Percentiles rank a stretch among this genome's conserved stretches.
phyloP scores from a whole-genome alignment of 2,797 vertebrate species.

The Gobionotothen gibberifrons region DNA sequence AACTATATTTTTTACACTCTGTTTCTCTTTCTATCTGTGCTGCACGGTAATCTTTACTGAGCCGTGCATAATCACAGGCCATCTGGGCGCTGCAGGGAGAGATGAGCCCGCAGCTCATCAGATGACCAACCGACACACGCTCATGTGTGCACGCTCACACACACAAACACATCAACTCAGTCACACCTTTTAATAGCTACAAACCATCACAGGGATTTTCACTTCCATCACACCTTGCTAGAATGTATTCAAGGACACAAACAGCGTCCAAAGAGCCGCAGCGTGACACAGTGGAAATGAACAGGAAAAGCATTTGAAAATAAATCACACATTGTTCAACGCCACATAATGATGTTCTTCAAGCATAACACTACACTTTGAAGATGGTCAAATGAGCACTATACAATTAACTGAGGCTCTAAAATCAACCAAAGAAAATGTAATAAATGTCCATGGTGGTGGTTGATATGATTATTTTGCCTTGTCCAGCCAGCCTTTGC shows the following conservation, averaged over 20 bases:
- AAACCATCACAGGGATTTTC: slow-evolving; percentile 43
- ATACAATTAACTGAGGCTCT: no score
- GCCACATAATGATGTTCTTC: slow-evolving; percentile 10
- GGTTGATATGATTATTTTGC: no score
- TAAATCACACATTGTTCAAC: slow-evolving; percentile 19
- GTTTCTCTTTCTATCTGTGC: slow-evolving; percentile 56
- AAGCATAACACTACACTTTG: slow-evolving; percentile 9
- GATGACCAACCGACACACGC: slow-evolving; percentile 64
- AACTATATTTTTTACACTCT: slow-evolving; percentile 52
- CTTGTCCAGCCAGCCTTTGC: neutral
- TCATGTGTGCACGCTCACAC: neutral
- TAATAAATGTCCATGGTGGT: no score
- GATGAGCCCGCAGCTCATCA: slow-evolving; percentile 76
- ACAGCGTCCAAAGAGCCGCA: neutral
- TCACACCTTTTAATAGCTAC: slow-evolving; percentile 65
- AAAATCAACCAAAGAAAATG: no score
- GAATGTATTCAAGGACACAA: slow-evolving; percentile 46
- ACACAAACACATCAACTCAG: slow-evolving; percentile 7
- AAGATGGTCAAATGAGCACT: slow-evolving; percentile 8
- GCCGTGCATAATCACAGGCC: slow-evolving; percentile 81
- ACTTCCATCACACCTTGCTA: slow-evolving; percentile 47
- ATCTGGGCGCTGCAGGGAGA: slow-evolving; percentile 82
- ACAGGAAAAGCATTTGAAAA: slow-evolving; percentile 9
- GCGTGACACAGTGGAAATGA: slow-evolving; percentile 12
- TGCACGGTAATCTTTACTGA: slow-evolving; percentile 80